A percentile compares a stretch with the other conserved stretches of the same genome.
phyloP scores from a whole-genome alignment of 2,113 vertebrate genomes.

The Salvelinus sp. region DNA sequence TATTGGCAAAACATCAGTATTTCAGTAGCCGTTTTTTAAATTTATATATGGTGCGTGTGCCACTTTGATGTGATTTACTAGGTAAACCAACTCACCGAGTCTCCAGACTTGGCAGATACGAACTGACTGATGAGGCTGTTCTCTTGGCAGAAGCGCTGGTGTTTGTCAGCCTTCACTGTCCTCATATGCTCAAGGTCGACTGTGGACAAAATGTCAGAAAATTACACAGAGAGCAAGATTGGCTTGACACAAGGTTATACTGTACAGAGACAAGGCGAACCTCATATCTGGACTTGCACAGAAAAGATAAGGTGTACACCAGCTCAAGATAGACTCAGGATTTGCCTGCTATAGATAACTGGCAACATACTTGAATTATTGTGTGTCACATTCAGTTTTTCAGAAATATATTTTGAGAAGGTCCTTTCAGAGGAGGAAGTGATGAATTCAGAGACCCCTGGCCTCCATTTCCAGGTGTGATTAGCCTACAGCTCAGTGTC shows the following conservation, averaged over 20 bases:
- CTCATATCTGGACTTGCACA: slow-evolving; percentile 57
- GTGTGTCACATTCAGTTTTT: no score
- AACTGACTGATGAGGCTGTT: slow-evolving; percentile 93
- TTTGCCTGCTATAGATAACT: no score
- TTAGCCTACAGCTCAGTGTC: slow-evolving; percentile 42
- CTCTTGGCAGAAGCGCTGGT: slow-evolving; percentile 94
- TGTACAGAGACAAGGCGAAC: slow-evolving; percentile 33
- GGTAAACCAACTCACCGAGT: slow-evolving; percentile 82
- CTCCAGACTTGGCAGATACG: slow-evolving; percentile 95
- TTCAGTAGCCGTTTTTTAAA: background rate
- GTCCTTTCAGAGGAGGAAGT: slow-evolving; percentile 25
- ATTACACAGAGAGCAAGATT: slow-evolving; percentile 19
- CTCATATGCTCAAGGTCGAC: slow-evolving; percentile 98
- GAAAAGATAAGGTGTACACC: slow-evolving; percentile 60
- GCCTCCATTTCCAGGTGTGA: slow-evolving; percentile 41
- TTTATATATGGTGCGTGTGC: background rate
- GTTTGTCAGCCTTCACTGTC: slow-evolving; percentile 93
- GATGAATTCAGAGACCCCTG: slow-evolving; percentile 21
- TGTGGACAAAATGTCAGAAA: slow-evolving; percentile 66
- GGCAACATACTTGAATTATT: background rate
- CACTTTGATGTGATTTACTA: background rate
- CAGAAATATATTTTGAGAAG: slow-evolving; percentile 13
- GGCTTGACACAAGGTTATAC: slow-evolving; percentile 37
- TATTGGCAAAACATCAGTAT: background rate
- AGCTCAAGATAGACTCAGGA: slow-evolving; percentile 36